Percentiles rank a stretch among this genome's conserved stretches.
Evolutionary conservation across 1,140 invertebrate genomes (phyloP).

Genomic region (Lucilia cuprina): DNA sequence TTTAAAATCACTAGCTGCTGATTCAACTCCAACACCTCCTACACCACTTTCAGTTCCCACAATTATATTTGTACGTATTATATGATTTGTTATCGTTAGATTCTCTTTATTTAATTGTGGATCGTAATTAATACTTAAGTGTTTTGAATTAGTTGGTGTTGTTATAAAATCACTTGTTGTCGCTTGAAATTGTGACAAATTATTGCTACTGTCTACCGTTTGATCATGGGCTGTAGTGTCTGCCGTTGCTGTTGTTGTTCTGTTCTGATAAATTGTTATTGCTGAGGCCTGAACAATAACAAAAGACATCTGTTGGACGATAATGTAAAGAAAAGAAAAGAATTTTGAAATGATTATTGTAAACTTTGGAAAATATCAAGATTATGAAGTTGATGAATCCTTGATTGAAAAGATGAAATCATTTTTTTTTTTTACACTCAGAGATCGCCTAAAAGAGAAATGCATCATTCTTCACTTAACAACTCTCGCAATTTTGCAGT

Average conservation of each 20-base stretch:
- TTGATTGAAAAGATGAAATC: no score
- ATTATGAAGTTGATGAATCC: no score
- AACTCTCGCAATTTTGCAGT: no score
- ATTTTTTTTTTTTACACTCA: no score
- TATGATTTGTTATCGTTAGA: conserved; percentile 10
- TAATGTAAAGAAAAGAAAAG: background rate
- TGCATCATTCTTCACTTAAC: no score
- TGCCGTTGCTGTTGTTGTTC: conserved; percentile 40
- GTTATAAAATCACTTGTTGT: conserved; percentile 25
- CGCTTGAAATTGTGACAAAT: conserved; percentile 22
- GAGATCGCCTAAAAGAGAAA: no score
- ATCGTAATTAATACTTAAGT: background rate
- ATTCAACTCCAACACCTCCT: background rate
- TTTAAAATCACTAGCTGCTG: background rate
- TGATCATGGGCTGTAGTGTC: background rate
- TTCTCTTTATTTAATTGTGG: background rate
- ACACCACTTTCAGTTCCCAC: background rate
- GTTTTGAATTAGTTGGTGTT: background rate
- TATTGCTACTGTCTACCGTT: background rate
- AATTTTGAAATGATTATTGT: no score
- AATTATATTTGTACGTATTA: conserved; percentile 21
- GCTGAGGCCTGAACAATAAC: conserved; percentile 60
- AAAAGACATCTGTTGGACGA: conserved; percentile 54
- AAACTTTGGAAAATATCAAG: no score
- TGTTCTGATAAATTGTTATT: conserved; percentile 52